Conservation (phyloP, 2,888 invertebrate genomes). For the Drosophila yooni region DNA sequence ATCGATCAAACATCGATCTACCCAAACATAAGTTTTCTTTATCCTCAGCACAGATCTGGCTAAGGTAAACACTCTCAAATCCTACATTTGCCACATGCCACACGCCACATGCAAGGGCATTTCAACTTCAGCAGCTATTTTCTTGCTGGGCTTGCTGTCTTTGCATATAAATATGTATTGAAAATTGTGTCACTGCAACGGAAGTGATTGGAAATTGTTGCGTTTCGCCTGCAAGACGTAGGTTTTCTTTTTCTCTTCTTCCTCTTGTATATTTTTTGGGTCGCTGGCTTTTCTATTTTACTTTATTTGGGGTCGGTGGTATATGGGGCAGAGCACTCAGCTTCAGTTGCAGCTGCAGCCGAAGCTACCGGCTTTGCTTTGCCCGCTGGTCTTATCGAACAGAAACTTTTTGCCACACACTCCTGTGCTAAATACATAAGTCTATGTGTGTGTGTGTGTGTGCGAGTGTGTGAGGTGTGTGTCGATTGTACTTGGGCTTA, state of each 20-base stretch:
- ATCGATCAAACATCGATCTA: too few species aligned
- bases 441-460: constrained; percentile 1
- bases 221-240: constrained; percentile 48
- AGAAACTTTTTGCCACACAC: constrained; percentile 60
- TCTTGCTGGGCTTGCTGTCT: constrained; percentile 34
- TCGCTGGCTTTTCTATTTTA: constrained; percentile 5
- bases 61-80: not conserved
- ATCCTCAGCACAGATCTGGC: not conserved
- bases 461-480: constrained; percentile 11
- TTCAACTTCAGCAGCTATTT: not conserved
- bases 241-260: constrained; percentile 13
- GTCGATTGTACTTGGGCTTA: constrained; percentile 27
- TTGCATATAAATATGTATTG: constrained; percentile 71
- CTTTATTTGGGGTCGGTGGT: constrained; percentile 1
- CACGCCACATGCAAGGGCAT: constrained; percentile 1
- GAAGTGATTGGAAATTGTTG: constrained; percentile 83
- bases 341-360: constrained; percentile 4
- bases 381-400: constrained; percentile 58
- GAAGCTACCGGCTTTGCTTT: constrained; percentile 11
- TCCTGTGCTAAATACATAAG: not conserved
- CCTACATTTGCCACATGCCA: not conserved
- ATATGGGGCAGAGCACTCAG: constrained; percentile 54
- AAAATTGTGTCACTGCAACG: constrained; percentile 78
- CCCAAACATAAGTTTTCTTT: not conserved
- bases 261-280: not conserved